Evolutionary conservation across 2,113 vertebrate genomes (phyloP), one percentile per base, ranked within the genome.

Genomic region (Heterotis niloticus): DNA sequence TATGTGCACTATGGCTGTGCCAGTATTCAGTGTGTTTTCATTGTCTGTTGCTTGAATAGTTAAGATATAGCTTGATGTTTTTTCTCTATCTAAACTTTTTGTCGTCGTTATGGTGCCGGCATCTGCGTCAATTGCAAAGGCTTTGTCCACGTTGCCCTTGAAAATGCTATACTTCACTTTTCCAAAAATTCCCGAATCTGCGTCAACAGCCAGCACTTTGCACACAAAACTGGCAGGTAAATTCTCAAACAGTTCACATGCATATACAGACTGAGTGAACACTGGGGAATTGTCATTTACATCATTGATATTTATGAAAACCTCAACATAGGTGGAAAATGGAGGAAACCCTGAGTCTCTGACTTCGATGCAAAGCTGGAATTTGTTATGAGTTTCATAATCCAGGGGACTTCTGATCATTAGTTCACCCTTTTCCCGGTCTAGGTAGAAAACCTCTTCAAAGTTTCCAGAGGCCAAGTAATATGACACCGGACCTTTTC

Each of bases 221-320:
- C 91, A 92, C 52, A 92, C 84, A 67, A 64, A 76, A 4, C 82
- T 79, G 18, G 89, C 83, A 0, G 76, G 87, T 29, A 80, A 81
- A 78, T 92, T 92, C 81, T 93, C 92, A 81, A 83, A 86, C 67
- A 92, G 70, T 29, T 92, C 89, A 85, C 91, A 92, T 64, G 78
- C 85, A 83, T 92, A 92, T 59, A 89, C 85, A 14, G 67, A 82
- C 62, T 90, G 87, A 4, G 83, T 89, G 81, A 93, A 93, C 24
- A 86, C 84, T 10, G 91, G 91, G 1, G 84, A 72, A 79, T 93
- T 92, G 77, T 93, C 91, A 60, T 93, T 92, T 9, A 88, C 85
- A 75, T 93, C 90, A 18, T 65, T 88, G 51, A 92, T 76, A 76
- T 86, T 90, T 14, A 93, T 79, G 65, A 82, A 78, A 71, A 92